Base-by-base conservation (phyloP, 2,113 vertebrate genomes). In the Otocyon megalotis region DNA sequence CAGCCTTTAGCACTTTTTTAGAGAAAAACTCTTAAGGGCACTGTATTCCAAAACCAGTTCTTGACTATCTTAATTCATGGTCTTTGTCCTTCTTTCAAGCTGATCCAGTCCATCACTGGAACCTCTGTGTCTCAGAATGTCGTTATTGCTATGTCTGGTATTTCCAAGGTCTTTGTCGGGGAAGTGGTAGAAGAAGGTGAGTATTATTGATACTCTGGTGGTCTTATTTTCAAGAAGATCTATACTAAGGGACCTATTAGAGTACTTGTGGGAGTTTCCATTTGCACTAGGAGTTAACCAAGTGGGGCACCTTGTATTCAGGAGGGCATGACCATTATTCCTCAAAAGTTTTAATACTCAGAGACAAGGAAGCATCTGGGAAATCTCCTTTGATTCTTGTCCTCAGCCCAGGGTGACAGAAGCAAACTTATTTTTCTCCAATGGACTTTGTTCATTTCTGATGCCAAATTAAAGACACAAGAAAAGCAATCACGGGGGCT, bases 71-170 rank as follows among this genome's bases (percentile, higher is more conserved):
- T 98, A 88, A 54, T 65, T 71, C 90, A 85, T 62, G 3, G 24
- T 83, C 35, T 97, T 32, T 97, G 8, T 83, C n/a, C 67, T 96
- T 76, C 8, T 82, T 84, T 77, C 53, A 72, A 99, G 99, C 98
- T 99, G 67, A 99, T 99, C 98, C 99, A 99, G 98, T 99, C 99
- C 96, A 99, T 99, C 98, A 99, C 99, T 0, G 99, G 99, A 91
- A 99, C 99, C 56, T 99, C 99, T 0, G 99, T 99, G 96, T 99
- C 99, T 74, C 99, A 99, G 98, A 99, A 99, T 2, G 99, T 99
- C 8, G 99, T 99, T 14, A 99, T 99, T 0, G 99, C 99, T 72
- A 99, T 99, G 99, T 99, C 99, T 0, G 99, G 99, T 87, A 99
- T 99, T 84, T 98, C 99, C 83, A 99, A 99, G 97, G 99, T 99